These are phyloP conservation scores for Heliconius sara DNA, from an alignment of 2,888 invertebrate species.

Conservation along the genomic window DNA sequence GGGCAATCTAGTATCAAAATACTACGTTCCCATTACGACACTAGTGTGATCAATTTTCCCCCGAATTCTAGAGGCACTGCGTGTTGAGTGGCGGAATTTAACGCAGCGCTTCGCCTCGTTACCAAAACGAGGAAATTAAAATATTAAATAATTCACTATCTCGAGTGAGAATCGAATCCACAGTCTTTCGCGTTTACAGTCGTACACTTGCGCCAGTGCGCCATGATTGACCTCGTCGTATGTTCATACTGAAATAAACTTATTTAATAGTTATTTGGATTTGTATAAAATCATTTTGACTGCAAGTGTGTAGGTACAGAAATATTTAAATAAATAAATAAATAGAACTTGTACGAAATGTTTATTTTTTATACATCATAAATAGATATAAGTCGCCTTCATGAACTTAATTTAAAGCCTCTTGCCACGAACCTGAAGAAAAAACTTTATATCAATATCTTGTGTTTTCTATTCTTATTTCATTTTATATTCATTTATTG, in stretches of 20 bases:
- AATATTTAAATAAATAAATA: constrained; percentile 66
- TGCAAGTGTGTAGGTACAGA: constrained; percentile 48
- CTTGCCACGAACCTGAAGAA: constrained; percentile 58
- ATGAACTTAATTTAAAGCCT: constrained; percentile 45
- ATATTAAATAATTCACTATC: too few species aligned
- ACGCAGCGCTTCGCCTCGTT: too few species aligned
- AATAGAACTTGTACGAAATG: constrained; percentile 48
- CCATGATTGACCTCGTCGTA: neutral
- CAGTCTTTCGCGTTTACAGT: too few species aligned
- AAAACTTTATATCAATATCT: constrained; percentile 18
- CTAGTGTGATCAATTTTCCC: too few species aligned
- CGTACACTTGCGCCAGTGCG: too few species aligned
- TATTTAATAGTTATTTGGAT: neutral
- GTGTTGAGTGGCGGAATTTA: too few species aligned
- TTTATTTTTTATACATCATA: constrained; percentile 37
- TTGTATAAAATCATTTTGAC: constrained; percentile 10
- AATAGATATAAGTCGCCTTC: constrained; percentile 3
- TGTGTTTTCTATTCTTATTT: too few species aligned
- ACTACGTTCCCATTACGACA: too few species aligned
- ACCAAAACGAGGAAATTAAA: too few species aligned
- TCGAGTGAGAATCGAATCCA: neutral
- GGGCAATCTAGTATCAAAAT: too few species aligned
- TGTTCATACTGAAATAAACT: constrained; percentile 9
- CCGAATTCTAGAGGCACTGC: too few species aligned
- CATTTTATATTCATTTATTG: too few species aligned